Evolutionary conservation across 35 echinoderm and acorn worm species (phyloP).

Genomic region (Eucidaris tribuloides): DNA sequence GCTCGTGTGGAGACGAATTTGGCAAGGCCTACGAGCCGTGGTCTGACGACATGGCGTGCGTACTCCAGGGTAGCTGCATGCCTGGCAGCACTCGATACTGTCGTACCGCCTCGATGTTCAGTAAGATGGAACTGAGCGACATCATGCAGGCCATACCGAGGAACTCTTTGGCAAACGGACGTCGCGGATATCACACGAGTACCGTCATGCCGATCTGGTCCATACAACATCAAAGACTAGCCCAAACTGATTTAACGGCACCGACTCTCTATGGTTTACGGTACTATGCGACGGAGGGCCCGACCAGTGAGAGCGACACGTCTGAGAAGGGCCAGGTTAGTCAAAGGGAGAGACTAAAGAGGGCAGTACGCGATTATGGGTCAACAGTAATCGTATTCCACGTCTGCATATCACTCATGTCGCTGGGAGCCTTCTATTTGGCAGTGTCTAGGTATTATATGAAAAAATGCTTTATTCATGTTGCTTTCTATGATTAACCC

Average conservation of each 20-base stretch:
- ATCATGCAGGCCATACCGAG: constrained; percentile 44
- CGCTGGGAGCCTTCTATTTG: constrained; percentile 96
- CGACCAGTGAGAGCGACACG: not conserved
- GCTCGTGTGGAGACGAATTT: not conserved
- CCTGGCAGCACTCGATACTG: constrained; percentile 92
- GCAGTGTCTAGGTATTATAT: constrained; percentile 99
- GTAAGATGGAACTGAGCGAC: constrained; percentile 61
- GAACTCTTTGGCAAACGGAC: not conserved
- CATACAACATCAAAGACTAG: not conserved
- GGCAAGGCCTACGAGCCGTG: constrained; percentile 71
- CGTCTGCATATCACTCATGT: constrained; percentile 95
- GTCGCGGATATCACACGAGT: not conserved
- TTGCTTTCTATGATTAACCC: no score
- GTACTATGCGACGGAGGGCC: not conserved
- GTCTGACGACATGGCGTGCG: constrained; percentile 94
- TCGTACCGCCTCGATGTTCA: constrained; percentile 91
- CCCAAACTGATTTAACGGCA: not conserved
- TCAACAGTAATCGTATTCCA: constrained; percentile 96
- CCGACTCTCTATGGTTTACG: no score
- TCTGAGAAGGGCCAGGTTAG: constrained; percentile 49
- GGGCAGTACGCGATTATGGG: constrained; percentile 91
- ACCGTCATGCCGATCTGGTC: not conserved
- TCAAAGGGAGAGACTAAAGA: constrained; percentile 85
- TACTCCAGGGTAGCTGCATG: constrained; percentile 85
- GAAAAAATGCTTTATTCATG: constrained; percentile 40